phyloP scores from a whole-genome alignment of 2,888 invertebrate species.

The Elegia similella region DNA sequence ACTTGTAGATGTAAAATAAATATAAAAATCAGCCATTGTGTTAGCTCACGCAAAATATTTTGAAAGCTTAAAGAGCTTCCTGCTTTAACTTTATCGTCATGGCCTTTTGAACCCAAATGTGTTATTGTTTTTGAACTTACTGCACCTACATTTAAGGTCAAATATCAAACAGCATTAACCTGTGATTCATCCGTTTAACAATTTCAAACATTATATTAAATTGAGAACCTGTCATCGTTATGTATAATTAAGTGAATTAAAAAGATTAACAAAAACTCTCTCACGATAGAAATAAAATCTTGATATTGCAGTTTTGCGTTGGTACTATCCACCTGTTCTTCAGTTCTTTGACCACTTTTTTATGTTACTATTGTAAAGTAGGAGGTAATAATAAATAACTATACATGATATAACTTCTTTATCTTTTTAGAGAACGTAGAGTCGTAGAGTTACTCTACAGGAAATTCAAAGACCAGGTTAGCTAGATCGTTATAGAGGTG shows the following conservation, averaged over 20 bases:
- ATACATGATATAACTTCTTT: too few relatives aligned
- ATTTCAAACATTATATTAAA: not conserved
- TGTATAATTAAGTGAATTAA: not conserved
- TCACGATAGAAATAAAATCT: not conserved
- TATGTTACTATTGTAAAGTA: not conserved
- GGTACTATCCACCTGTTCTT: not conserved
- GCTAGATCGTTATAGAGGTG: too few relatives aligned
- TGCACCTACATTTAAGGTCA: not conserved
- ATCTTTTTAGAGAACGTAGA: too few relatives aligned
- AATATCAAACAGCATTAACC: not conserved
- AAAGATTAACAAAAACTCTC: not conserved
- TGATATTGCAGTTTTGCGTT: not conserved
- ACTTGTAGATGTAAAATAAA: not conserved
- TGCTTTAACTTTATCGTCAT: not conserved
- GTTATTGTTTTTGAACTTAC: not conserved
- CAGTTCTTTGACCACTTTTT: not conserved
- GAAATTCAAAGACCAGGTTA: too few relatives aligned
- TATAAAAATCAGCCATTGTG: not conserved
- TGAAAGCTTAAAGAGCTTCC: not conserved
- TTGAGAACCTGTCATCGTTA: not conserved
- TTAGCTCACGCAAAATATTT: not conserved
- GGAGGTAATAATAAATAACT: too few relatives aligned
- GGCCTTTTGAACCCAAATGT: not conserved
- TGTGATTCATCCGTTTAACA: not conserved
- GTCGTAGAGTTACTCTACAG: too few relatives aligned